Base-by-base conservation (phyloP, 2,888 invertebrate species). In the Oasisia sp. region DNA sequence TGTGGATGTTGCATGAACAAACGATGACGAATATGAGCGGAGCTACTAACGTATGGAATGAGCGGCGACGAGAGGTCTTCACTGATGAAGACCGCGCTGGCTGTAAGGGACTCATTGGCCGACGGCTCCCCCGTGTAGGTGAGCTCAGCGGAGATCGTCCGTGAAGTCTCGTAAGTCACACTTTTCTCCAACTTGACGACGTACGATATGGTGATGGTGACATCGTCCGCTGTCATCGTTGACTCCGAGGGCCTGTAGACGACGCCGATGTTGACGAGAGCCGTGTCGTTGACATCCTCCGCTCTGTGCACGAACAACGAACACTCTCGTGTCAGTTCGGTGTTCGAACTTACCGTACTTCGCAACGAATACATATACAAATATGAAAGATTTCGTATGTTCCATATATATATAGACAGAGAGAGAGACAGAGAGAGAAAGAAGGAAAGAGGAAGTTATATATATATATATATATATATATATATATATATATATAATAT, bases 251-350 rank as follows among this genome's bases (percentile, higher is more conserved):
- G 74, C 27, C 7, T 74, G 74, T 74, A 27, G 74, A 74, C 27
- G 19, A 74, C 74, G n/a, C 27, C 74, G 5, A 74, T 19, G 19
- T 74, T 27, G 19, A 7, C 74, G 74, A 74, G 19, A 19, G 74
- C 74, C 74, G 74, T 74, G n/a, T 74, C 7, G 74, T 74, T 74
- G 74, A 74, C 19, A 0, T 19, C 74, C 7, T 7, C 14, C 27
- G 5, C 19, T 27, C 74, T 74, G 27, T 95, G 95, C 94, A 95
- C 27, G 74, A 58, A 95, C 94, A 91, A 95, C 94, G 93, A 94
- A 7, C 32, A 93, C 90, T 8, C 32, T 89, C 27, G 91, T 91
- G 27, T 50, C 50, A 50, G 50, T 50, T 50, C 50, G 50, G 14
- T 50, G 50, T 50, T 14, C 50, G 50, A 50, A 50, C 50, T 50